Percentiles rank a stretch among this genome's conserved stretches.
Evolutionary conservation across 2,113 vertebrate genomes (phyloP).

Genomic region (Dendrocopos noguchii): DNA sequence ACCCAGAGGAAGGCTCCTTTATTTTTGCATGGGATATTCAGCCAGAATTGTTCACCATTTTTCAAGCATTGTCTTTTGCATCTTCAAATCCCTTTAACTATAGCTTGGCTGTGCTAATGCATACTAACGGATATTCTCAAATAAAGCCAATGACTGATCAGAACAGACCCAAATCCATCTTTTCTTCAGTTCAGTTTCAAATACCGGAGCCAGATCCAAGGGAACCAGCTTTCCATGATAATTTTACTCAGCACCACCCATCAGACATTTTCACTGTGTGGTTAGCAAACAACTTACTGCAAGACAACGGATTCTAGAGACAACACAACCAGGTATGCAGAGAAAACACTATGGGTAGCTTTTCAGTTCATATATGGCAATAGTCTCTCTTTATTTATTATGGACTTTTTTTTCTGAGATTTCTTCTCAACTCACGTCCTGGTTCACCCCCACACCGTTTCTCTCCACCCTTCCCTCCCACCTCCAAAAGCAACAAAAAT

Average conservation of each 20-base stretch:
- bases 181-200: constrained; percentile 46
- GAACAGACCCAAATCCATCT: constrained; percentile 54
- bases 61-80: constrained; percentile 13
- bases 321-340: constrained; percentile 81
- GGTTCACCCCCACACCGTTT: constrained; percentile 21
- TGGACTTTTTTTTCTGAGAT: constrained; percentile 30
- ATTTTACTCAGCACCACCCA: constrained; percentile 47
- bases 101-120: constrained; percentile 61
- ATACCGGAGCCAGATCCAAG: constrained; percentile 67
- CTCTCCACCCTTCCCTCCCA: constrained; percentile 53
- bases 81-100: constrained; percentile 3
- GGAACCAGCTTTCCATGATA: constrained; percentile 63
- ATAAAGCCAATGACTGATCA: constrained; percentile 54
- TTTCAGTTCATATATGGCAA: constrained; percentile 80
- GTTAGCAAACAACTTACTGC: constrained; percentile 75
- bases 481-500: constrained; percentile 30
- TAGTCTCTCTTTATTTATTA: constrained; percentile 76
- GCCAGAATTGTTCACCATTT: constrained; percentile 2
- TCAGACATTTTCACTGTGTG: constrained; percentile 50
- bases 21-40: constrained; percentile 56
- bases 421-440: constrained; percentile 64
- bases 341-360: constrained; percentile 78
- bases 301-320: constrained; percentile 77
- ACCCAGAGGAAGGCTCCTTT: constrained; percentile 65
- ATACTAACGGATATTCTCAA: constrained; percentile 44